These are phyloP conservation scores for Orchesella flavescens DNA, from an alignment of 2,888 invertebrate species.

Conservation along the genomic window DNA sequence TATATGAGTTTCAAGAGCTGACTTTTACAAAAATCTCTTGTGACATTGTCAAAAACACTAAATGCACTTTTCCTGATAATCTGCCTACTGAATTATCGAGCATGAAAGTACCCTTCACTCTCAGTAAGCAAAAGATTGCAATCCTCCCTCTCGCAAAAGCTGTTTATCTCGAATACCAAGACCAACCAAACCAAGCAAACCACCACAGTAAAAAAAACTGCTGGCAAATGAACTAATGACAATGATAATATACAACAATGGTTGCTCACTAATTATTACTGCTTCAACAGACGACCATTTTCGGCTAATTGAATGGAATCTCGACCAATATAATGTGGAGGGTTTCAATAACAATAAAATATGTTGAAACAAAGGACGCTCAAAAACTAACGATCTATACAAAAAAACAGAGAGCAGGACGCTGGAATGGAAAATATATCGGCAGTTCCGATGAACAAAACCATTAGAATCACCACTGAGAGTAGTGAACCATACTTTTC, in stretches of 20 bases:
- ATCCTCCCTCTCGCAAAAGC: no score
- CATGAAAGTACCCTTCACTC: slow-evolving; percentile 13
- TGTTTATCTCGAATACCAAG: neutral
- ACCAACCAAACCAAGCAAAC: neutral
- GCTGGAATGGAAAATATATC: no score
- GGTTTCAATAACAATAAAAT: neutral
- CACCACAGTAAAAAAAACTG: neutral
- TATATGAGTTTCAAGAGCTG: slow-evolving; percentile 47
- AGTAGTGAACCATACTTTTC: no score
- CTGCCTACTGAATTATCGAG: slow-evolving; percentile 52
- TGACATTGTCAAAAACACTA: slow-evolving; percentile 61
- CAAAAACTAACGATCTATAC: neutral
- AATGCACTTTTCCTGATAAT: slow-evolving; percentile 56
- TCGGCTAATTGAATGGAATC: slow-evolving; percentile 49
- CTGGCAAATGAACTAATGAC: slow-evolving; percentile 14
- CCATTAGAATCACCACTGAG: no score
- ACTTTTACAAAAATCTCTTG: slow-evolving; percentile 54
- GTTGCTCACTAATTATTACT: slow-evolving; percentile 45
- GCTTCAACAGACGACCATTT: slow-evolving; percentile 42
- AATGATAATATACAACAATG: slow-evolving; percentile 8
- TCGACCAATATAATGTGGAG: no score
- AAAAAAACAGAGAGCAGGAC: no score
- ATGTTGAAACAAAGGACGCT: neutral
- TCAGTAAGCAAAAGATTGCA: no score
- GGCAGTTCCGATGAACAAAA: no score